Percentiles rank a stretch among this genome's conserved stretches.
Conservation (phyloP, 2,797 vertebrate genomes). For the Sebastes hubbsi region DNA sequence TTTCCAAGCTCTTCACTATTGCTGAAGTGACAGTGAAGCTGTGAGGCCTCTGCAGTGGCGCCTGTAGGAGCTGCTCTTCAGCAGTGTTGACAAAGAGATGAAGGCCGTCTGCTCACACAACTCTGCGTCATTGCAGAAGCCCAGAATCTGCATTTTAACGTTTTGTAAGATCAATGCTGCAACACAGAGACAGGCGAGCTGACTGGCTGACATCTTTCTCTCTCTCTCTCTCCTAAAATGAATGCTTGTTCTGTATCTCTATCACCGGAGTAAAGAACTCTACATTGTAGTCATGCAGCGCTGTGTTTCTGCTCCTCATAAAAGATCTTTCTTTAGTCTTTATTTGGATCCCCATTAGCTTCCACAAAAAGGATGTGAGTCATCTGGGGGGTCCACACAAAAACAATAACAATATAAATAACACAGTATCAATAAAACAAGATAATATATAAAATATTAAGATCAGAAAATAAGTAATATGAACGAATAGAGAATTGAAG, state of each 20-base stretch:
- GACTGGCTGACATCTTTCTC: not conserved
- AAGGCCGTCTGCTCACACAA: slow-evolving; percentile 4
- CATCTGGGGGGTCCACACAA: not conserved
- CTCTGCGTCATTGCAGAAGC: slow-evolving; percentile 27
- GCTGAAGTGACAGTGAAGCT: slow-evolving; percentile 34
- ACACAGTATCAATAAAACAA: not conserved
- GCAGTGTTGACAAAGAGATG: slow-evolving; percentile 24
- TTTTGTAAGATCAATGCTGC: slow-evolving; percentile 29
- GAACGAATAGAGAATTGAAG: too few relatives aligned
- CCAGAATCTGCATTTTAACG: slow-evolving; percentile 4
- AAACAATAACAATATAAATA: not conserved
- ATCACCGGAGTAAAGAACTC: not conserved
- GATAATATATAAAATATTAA: not conserved
- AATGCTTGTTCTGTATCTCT: not conserved
- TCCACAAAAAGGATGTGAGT: not conserved
- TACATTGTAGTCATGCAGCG: not conserved
- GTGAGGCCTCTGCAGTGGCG: slow-evolving; percentile 48
- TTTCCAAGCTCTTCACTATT: not conserved
- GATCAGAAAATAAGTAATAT: too few relatives aligned
- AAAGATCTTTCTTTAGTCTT: not conserved
- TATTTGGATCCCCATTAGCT: not conserved
- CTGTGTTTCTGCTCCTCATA: not conserved
- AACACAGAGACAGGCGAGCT: slow-evolving; percentile 1
- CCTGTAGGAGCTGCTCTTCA: slow-evolving; percentile 32
- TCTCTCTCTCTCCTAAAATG: not conserved